Base-by-base conservation (phyloP, 2,113 vertebrate species). In the Mus spicilegus region DNA sequence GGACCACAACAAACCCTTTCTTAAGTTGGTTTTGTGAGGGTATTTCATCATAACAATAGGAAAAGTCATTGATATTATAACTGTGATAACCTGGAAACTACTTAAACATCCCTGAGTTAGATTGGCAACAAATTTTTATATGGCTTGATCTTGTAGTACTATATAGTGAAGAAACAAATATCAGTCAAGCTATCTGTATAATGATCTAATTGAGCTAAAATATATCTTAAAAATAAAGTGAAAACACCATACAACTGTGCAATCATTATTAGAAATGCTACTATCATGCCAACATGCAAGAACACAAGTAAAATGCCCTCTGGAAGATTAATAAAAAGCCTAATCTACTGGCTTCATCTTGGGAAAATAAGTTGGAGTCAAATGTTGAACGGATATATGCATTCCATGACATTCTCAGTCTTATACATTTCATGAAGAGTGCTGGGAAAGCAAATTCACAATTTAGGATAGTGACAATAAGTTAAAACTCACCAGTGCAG, bases 331-430 rank as follows among this genome's bases (percentile, higher is more conserved):
- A 84, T 93, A 1, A 86, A 30, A 91, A 65, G 28, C 36, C 58
- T 20, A 1, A 46, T 61, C 19, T 13, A 63, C 58, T 14, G 1
- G 1, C 87, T 81, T 1, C 7, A 69, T 58, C 63, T 77, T 14
- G 0, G 1, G 11, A 77, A 49, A 86, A 86, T 1, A 7, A 24
- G 2, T 8, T 87, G 17, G 33, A 9, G 39, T 49, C 1, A 58
- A 11, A 1, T 0, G 1, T 77, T 22, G 22, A 19, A 72, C 33
- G 5, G 69, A 33, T 22, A 3, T 33, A n/a, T 22, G 26, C 1
- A 46, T 80, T 81, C 76, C 51, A 76, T 65, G 75, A 26, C 61
- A 33, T 85, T 28, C 0, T n/a, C 54, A 46, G n/a, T 61, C 12
- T 84, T 76, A 49, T 26, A 30, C 26, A 22, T 75, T 75, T 46